A percentile compares a stretch with the other conserved stretches of the same genome.
Evolutionary conservation across 1,140 invertebrate species (phyloP).

Genomic region (Plectrocnemia conspersa): DNA sequence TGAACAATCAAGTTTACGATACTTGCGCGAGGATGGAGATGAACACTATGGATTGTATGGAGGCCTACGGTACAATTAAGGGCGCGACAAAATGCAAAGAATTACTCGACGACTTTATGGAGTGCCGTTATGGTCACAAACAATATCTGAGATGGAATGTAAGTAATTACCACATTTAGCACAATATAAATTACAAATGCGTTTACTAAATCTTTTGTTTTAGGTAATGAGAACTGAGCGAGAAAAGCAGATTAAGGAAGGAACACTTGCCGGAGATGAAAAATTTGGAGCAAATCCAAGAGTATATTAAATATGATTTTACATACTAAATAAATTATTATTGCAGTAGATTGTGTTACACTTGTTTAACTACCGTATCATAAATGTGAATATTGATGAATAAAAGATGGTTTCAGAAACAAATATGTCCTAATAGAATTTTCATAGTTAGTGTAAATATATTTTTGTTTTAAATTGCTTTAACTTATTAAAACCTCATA

Average conservation of each 20-base stretch:
- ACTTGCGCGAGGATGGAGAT: slow-evolving; percentile 56
- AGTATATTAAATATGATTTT: background rate
- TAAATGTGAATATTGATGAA: too few species aligned
- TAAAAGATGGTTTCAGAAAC: too few species aligned
- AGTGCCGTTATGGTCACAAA: background rate
- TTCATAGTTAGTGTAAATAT: too few species aligned
- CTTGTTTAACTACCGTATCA: too few species aligned
- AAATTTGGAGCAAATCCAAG: background rate
- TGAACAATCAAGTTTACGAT: slow-evolving; percentile 52
- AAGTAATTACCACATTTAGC: slow-evolving; percentile 1
- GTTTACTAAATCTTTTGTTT: slow-evolving; percentile 19
- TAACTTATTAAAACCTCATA: too few species aligned
- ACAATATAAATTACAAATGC: slow-evolving; percentile 3
- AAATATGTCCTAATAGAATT: too few species aligned
- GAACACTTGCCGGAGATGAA: background rate
- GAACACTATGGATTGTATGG: slow-evolving; percentile 56
- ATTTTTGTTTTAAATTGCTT: too few species aligned
- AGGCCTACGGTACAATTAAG: slow-evolving; percentile 57
- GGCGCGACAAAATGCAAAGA: slow-evolving; percentile 46
- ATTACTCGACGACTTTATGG: background rate
- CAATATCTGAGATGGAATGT: background rate
- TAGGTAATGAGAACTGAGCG: slow-evolving; percentile 51
- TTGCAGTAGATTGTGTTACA: background rate
- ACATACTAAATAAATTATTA: too few species aligned
- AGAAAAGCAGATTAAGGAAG: slow-evolving; percentile 40